These are phyloP conservation scores for Halcyon leucocephala DNA, from an alignment of 2,797 vertebrate genomes.

Conservation along the genomic window DNA sequence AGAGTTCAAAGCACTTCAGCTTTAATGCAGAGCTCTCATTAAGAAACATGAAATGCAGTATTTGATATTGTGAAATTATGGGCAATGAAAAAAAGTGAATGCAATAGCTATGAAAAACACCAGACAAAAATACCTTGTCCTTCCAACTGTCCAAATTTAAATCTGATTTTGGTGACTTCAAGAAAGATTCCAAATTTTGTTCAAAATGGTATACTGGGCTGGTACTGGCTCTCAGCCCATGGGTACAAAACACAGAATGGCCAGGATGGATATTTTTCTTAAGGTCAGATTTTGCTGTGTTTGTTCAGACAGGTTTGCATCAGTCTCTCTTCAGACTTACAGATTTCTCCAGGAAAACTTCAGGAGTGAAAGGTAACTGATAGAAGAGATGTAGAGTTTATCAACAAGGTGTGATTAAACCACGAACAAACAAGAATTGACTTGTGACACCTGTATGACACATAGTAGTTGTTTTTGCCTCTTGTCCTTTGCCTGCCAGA, in stretches of 20 bases:
- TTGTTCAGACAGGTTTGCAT: not conserved
- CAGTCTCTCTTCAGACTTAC: not conserved
- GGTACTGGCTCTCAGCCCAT: not conserved
- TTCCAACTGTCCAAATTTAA: not conserved
- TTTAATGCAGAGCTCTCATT: slow-evolving; percentile 63
- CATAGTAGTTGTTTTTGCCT: accelerated
- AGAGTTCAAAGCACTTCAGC: slow-evolving; percentile 60
- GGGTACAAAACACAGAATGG: not conserved
- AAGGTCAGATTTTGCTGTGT: not conserved
- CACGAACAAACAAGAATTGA: not conserved
- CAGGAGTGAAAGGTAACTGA: not conserved
- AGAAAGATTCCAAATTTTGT: not conserved
- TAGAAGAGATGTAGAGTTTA: not conserved
- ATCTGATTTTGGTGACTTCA: not conserved
- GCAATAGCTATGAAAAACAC: slow-evolving; percentile 12
- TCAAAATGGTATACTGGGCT: not conserved
- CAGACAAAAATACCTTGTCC: not conserved
- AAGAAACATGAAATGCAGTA: slow-evolving; percentile 59
- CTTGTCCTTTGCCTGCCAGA: not conserved
- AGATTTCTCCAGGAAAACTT: not conserved
- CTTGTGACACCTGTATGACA: not conserved
- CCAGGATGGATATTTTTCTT: not conserved
- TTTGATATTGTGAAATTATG: slow-evolving; percentile 6
- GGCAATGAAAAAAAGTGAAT: not conserved
- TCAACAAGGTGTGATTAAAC: not conserved